Conservation (phyloP, 2,113 vertebrate species). For the Cyprinodon brontotheroides region DNA sequence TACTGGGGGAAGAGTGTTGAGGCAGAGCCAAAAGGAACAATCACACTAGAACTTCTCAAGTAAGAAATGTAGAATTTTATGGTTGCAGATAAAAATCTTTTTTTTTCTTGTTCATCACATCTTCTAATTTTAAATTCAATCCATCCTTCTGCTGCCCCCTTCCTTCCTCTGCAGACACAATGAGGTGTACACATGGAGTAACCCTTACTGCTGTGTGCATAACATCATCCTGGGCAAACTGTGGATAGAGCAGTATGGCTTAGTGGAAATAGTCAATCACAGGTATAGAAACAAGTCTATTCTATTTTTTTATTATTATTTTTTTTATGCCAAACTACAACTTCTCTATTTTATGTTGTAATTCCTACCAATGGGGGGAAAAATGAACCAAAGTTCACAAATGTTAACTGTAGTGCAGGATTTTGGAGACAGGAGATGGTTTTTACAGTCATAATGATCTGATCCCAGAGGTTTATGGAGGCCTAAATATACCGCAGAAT, state of each 20-base stretch:
- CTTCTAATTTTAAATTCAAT: too few relatives aligned
- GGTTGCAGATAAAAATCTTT: not conserved
- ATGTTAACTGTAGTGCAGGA: too few relatives aligned
- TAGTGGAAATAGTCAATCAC: slow-evolving; percentile 72
- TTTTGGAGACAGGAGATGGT: too few relatives aligned
- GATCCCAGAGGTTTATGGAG: too few relatives aligned
- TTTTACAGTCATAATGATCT: too few relatives aligned
- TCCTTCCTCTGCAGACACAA: slow-evolving; percentile 34
- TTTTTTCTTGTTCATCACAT: not conserved
- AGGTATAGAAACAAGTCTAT: slow-evolving; percentile 35
- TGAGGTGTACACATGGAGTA: slow-evolving; percentile 71
- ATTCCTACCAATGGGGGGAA: not conserved
- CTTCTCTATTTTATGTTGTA: too few relatives aligned
- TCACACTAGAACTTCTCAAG: slow-evolving; percentile 71
- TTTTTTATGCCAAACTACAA: not conserved
- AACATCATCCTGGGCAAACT: slow-evolving; percentile 71
- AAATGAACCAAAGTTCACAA: too few relatives aligned
- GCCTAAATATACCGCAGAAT: too few relatives aligned
- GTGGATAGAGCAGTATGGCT: slow-evolving; percentile 73
- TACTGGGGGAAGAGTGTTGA: slow-evolving; percentile 74
- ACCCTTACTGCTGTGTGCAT: slow-evolving; percentile 71
- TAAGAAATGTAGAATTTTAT: slow-evolving; percentile 22
- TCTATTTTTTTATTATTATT: not conserved
- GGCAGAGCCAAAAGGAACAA: slow-evolving; percentile 70
- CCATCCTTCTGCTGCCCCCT: not conserved